Evolutionary conservation across 2,797 vertebrate species (phyloP).

Genomic region (Cyclura pinguis): DNA sequence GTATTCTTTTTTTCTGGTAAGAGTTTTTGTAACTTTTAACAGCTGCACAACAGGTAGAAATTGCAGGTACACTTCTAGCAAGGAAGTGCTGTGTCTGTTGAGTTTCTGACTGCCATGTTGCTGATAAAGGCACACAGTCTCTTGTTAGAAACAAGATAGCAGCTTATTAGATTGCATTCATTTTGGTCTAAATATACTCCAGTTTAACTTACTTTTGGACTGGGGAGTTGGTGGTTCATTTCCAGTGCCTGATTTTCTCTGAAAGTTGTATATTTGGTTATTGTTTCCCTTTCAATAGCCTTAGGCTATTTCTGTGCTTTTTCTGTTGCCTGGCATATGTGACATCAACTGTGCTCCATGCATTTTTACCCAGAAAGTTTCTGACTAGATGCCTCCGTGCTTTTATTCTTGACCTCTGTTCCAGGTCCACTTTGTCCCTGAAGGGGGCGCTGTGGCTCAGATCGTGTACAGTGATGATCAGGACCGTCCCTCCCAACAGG

Average conservation of each 20-base stretch:
- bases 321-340: background rate
- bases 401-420: background rate
- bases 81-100: background rate
- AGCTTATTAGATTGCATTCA: background rate
- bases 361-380: accelerated
- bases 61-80: background rate
- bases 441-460: slow-evolving; percentile 91
- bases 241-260: background rate
- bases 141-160: background rate
- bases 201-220: background rate
- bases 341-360: accelerated
- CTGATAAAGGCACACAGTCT: background rate
- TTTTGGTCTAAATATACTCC: background rate
- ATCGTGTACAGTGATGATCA: slow-evolving; percentile 96
- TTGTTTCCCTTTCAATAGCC: accelerated
- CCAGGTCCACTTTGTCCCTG: slow-evolving; percentile 94
- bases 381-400: background rate
- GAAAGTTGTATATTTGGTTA: background rate
- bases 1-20: background rate
- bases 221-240: background rate
- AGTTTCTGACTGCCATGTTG: background rate
- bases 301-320: background rate
- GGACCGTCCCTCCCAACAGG: slow-evolving; percentile 90
- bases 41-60: background rate
- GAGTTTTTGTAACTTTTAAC: background rate